These are phyloP conservation scores for Leptinotarsa tumamoca DNA, from an alignment of 2,888 invertebrate species.

Conservation along the genomic window DNA sequence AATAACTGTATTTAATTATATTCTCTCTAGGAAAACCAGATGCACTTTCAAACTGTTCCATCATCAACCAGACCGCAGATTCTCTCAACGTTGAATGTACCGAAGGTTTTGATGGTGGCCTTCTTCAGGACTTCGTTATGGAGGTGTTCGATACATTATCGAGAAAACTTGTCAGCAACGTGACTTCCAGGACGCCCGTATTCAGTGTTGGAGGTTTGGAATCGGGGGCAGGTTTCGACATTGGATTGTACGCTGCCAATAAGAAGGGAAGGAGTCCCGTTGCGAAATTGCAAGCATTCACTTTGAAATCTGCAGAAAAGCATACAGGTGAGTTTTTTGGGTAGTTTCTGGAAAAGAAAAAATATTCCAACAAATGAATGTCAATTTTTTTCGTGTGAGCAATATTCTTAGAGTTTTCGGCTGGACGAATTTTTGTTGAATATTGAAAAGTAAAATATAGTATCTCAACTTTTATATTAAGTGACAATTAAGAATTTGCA, in stretches of 20 bases:
- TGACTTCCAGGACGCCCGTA: constrained; percentile 71
- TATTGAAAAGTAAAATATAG: too few species aligned
- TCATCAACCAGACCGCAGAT: constrained; percentile 79
- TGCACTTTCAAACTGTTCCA: constrained; percentile 78
- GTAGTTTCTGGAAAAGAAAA: too few species aligned
- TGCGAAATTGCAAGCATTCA: constrained; percentile 76
- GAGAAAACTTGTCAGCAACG: constrained; percentile 70
- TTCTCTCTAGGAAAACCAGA: constrained; percentile 77
- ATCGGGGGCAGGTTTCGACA: constrained; percentile 77
- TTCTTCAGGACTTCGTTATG: constrained; percentile 79
- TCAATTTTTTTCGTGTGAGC: too few species aligned
- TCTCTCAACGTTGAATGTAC: constrained; percentile 79
- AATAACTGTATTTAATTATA: neutral
- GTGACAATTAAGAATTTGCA: too few species aligned
- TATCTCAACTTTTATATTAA: too few species aligned
- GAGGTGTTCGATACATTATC: constrained; percentile 74
- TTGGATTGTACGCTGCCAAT: constrained; percentile 78
- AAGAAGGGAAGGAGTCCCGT: constrained; percentile 78
- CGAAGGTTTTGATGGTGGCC: constrained; percentile 82
- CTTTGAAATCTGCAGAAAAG: constrained; percentile 79
- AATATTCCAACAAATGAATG: too few species aligned
- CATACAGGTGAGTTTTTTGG: constrained; percentile 72
- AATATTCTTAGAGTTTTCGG: too few species aligned
- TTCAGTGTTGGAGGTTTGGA: constrained; percentile 77
- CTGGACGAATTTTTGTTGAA: too few species aligned